phyloP scores from a whole-genome alignment of 2,797 vertebrate genomes.

The Ceyx erithaca region DNA sequence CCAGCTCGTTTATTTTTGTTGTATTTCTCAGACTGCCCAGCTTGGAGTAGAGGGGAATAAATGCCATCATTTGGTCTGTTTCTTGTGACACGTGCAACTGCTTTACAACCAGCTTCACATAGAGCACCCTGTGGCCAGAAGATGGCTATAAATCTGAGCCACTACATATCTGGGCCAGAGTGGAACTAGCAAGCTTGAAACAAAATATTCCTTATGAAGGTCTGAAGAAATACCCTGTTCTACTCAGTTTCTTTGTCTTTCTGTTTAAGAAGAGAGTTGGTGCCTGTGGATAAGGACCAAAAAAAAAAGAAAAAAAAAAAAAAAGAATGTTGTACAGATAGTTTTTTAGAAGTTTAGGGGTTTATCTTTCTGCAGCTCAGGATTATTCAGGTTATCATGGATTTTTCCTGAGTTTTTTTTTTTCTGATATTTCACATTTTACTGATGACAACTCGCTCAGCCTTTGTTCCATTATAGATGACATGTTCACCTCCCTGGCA shows the following conservation, averaged over 20 bases:
- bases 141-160: background rate
- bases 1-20: background rate
- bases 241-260: background rate
- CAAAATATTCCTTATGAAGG: background rate
- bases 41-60: background rate
- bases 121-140: background rate
- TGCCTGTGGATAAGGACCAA: background rate
- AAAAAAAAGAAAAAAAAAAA: background rate
- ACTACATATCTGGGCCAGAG: background rate
- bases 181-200: background rate
- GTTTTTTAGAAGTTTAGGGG: background rate
- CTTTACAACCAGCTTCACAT: background rate
- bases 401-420: background rate
- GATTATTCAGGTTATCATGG: background rate
- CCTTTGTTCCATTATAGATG: constrained; percentile 6
- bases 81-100: background rate
- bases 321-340: background rate
- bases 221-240: background rate
- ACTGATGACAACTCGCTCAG: background rate
- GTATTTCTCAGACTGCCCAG: background rate
- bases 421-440: background rate
- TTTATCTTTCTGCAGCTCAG: background rate
- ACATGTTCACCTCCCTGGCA: background rate
- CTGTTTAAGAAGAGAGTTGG: background rate
- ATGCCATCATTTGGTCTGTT: background rate